Evolutionary conservation across 2,888 invertebrate species (phyloP).

Genomic region (Drosophila fulvimacula): DNA sequence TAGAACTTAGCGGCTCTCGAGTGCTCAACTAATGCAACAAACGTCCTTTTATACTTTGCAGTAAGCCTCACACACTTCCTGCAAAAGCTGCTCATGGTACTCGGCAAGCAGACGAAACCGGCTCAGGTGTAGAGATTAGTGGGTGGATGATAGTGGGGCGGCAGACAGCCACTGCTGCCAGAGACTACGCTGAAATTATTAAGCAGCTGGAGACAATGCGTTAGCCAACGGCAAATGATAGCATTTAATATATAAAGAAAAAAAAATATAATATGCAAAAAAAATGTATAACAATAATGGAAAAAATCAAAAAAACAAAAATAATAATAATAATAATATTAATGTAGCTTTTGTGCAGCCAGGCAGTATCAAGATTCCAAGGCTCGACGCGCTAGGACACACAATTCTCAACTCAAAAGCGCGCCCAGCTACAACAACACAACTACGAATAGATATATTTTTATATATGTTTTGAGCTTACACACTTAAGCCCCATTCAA

Average conservation of each 20-base stretch:
- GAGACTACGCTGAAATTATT: conserved; percentile 23
- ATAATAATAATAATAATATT: neutral
- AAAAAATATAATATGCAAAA: conserved; percentile 17
- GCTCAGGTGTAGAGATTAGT: conserved; percentile 87
- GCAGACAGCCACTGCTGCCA: conserved; percentile 23
- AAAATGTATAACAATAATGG: conserved; percentile 3
- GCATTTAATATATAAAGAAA: conserved; percentile 56
- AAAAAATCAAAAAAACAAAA: neutral
- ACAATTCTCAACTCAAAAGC: conserved; percentile 18
- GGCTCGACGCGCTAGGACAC: conserved; percentile 28
- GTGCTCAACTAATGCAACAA: conserved; percentile 26
- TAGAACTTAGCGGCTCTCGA: conserved; percentile 18
- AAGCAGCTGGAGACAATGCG: conserved; percentile 30
- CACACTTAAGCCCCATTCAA: conserved; percentile 35
- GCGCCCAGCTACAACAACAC: conserved; percentile 23
- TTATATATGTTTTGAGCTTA: conserved; percentile 70
- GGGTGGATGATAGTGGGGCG: conserved; percentile 9
- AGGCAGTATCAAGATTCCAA: conserved; percentile 27
- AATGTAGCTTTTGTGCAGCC: conserved; percentile 66
- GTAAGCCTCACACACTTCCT: conserved; percentile 88
- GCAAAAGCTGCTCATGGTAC: conserved; percentile 90
- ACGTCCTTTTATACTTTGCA: conserved; percentile 82
- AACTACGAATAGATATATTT: conserved; percentile 56
- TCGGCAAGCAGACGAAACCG: conserved; percentile 89
- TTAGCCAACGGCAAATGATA: conserved; percentile 66